Evolutionary conservation across 2,113 vertebrate species (phyloP).

Genomic region (Phalacrocorax brasilianus): DNA sequence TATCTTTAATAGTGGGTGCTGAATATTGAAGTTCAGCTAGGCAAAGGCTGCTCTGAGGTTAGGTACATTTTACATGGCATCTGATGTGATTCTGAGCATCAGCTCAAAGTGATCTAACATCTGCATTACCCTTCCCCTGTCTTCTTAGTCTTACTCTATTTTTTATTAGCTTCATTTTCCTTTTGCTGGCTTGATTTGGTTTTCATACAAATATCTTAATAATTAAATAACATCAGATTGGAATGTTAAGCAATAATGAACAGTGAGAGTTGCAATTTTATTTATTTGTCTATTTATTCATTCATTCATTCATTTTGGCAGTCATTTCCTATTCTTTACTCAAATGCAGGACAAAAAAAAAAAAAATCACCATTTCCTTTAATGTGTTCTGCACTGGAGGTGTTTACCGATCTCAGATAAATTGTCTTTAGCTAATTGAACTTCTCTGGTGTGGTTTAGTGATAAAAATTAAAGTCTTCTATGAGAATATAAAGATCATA

Average conservation of each 20-base stretch:
- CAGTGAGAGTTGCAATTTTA: neutral
- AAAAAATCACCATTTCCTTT: neutral
- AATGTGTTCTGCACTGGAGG: neutral
- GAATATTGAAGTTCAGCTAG: neutral
- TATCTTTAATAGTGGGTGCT: neutral
- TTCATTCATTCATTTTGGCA: neutral
- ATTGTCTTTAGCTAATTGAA: neutral
- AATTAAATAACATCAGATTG: neutral
- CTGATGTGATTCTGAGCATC: neutral
- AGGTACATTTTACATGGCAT: neutral
- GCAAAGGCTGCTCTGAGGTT: neutral
- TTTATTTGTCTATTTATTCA: neutral
- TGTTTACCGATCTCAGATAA: neutral
- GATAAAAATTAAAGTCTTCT: neutral
- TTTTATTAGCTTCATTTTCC: neutral
- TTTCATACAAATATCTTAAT: neutral
- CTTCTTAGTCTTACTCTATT: neutral
- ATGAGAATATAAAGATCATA: neutral
- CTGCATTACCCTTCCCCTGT: neutral
- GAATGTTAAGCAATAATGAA: neutral
- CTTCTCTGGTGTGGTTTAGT: neutral
- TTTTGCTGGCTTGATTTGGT: neutral
- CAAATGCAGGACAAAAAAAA: neutral
- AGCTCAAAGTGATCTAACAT: neutral
- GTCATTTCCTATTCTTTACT: neutral